Conservation (phyloP, 1,140 invertebrate species). For the Habropoda laboriosa region DNA sequence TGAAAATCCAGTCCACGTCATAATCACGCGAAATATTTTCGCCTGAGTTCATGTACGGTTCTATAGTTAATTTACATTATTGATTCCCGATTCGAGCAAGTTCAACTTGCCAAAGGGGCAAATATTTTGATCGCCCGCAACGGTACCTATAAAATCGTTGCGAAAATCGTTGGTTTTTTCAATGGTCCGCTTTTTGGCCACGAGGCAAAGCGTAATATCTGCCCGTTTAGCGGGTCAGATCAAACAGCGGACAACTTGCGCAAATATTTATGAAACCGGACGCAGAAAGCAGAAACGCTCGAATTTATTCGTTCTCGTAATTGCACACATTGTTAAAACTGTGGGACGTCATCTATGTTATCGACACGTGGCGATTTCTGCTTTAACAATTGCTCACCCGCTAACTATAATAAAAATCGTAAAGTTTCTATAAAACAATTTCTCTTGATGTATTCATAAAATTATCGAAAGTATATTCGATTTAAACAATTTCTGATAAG, state of each 20-base stretch:
- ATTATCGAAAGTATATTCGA: too few species aligned
- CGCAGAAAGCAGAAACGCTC: background rate
- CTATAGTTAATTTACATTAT: background rate
- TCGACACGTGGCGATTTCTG: background rate
- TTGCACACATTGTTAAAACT: background rate
- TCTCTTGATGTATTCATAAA: too few species aligned
- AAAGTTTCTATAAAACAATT: too few species aligned
- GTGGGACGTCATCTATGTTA: background rate
- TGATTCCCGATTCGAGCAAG: background rate
- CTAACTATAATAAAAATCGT: too few species aligned
- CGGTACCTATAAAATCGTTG: background rate
- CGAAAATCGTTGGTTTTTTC: background rate
- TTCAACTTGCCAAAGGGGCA: background rate
- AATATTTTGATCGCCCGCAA: constrained; percentile 2
- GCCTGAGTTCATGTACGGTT: background rate
- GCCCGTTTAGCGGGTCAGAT: too few species aligned
- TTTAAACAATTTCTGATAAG: too few species aligned
- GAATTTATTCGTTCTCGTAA: background rate
- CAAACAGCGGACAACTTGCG: background rate
- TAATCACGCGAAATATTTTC: too few species aligned
- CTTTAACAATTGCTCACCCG: background rate
- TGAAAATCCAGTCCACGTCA: too few species aligned
- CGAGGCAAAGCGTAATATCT: constrained; percentile 1
- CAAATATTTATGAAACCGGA: constrained; percentile 12
- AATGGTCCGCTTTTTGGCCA: background rate